These are phyloP conservation scores for Cochlearius cochlearius DNA, from an alignment of 2,113 vertebrate species.

Conservation along the genomic window DNA sequence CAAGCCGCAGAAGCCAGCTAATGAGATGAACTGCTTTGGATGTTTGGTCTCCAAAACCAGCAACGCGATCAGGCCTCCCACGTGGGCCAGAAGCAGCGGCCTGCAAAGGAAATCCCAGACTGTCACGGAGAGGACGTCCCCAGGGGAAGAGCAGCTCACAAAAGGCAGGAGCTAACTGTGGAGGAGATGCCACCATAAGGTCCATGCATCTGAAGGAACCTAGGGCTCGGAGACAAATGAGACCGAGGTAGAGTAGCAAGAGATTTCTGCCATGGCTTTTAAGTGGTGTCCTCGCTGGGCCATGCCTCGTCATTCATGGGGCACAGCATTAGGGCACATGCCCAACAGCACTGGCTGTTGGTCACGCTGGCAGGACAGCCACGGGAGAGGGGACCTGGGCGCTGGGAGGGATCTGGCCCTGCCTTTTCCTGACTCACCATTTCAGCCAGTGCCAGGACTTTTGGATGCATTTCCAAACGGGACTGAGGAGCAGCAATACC, in stretches of 20 bases:
- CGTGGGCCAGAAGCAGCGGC: slow-evolving; percentile 72
- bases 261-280: background rate
- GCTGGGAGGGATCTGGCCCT: background rate
- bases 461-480: slow-evolving; percentile 51
- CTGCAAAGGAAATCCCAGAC: slow-evolving; percentile 67
- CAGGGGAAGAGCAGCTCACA: background rate
- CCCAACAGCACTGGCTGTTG: background rate
- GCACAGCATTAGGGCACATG: background rate
- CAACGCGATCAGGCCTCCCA: slow-evolving; percentile 80
- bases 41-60: slow-evolving; percentile 82
- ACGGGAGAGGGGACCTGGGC: background rate
- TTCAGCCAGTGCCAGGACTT: slow-evolving; percentile 81
- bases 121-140: background rate
- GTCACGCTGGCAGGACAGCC: background rate
- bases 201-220: background rate
- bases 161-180: background rate
- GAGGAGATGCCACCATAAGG: background rate
- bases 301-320: background rate
- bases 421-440: slow-evolving; percentile 79
- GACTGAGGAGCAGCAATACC: slow-evolving; percentile 67
- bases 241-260: background rate
- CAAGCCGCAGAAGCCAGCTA: slow-evolving; percentile 84
- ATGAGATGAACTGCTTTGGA: slow-evolving; percentile 88
- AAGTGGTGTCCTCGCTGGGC: background rate
- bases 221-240: rapidly evolving